Percentiles rank a stretch among this genome's conserved stretches.
Evolutionary conservation across 2,888 invertebrate species (phyloP).

Genomic region (Dryobotodes eremita): DNA sequence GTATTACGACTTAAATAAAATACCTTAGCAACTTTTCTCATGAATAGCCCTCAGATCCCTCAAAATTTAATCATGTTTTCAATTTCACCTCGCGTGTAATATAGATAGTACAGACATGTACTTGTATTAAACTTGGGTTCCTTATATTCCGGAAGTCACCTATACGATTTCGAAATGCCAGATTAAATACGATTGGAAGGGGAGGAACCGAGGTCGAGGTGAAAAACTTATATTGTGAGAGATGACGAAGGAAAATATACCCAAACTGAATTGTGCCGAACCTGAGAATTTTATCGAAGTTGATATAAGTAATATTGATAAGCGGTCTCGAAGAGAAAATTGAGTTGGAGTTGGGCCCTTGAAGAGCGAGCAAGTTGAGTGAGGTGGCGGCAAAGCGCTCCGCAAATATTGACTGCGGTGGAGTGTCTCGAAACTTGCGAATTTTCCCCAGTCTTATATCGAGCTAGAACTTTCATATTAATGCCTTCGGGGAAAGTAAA

Average conservation of each 20-base stretch:
- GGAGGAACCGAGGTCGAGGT: constrained; percentile 22
- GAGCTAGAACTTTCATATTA: constrained; percentile 69
- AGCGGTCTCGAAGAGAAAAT: constrained; percentile 77
- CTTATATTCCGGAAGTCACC: constrained; percentile 32
- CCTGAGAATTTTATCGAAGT: constrained; percentile 70
- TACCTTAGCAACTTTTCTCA: constrained; percentile 33
- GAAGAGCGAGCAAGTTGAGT: constrained; percentile 70
- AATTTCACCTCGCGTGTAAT: constrained; percentile 30
- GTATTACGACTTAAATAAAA: constrained; percentile 31
- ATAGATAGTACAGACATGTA: constrained; percentile 6
- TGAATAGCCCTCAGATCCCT: constrained; percentile 42
- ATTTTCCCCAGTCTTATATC: constrained; percentile 71
- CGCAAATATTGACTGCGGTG: constrained; percentile 80
- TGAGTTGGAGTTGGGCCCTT: constrained; percentile 76
- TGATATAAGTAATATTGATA: constrained; percentile 79
- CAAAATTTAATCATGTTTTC: constrained; percentile 56
- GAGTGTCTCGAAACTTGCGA: constrained; percentile 74
- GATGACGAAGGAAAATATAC: constrained; percentile 56
- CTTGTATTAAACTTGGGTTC: constrained; percentile 39
- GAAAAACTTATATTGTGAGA: constrained; percentile 50
- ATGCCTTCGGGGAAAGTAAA: constrained; percentile 65
- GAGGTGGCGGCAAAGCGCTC: constrained; percentile 76
- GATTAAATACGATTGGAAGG: constrained; percentile 48
- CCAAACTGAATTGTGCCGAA: constrained; percentile 59
- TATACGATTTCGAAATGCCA: constrained; percentile 49